Evolutionary conservation across 2,888 invertebrate species (phyloP), one percentile per base, ranked within the genome.

Genomic region (Tortricodes alternella): DNA sequence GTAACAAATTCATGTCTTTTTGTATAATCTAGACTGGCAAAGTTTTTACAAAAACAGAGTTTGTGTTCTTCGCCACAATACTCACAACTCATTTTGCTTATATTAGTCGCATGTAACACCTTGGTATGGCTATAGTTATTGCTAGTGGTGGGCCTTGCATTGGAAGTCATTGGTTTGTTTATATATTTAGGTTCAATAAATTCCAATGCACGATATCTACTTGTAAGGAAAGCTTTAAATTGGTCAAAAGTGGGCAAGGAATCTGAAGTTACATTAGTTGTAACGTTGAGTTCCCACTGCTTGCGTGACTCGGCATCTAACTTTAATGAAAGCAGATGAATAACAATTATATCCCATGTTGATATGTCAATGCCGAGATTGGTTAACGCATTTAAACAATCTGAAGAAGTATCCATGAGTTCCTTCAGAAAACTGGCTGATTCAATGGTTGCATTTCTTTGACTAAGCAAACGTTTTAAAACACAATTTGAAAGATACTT

Each of bases 71-170:
- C 29, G 9, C 24, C 11, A 6, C 43, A 43, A 29, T 29, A 43
- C n/a, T 43, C 43, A n/a, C 29, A 43, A 16, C 3, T 18, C 2
- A 43, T 0, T 3, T 29, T 27, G 15, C 2, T 1, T 2, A 16
- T 15, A n/a, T 43, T 16, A 2, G 9, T 29, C 1, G 16, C 18
- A n/a, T 44, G 27, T n/a, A 44, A 29, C 0, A 16, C 16, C 7
- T 44, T 44, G 2, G 29, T 2, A 24, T 9, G 4, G 5, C 16
- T 29, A n/a, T 5, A 27, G 0, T 9, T 1, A 27, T 9, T 29
- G 0, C 64, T 27, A 63, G 44, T 53, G 65, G 66, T 23, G 11
- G 29, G 13, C 11, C 46, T 9, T 62, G 38, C 5, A 66, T 46
- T 39, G 56, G 53, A 13, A 65, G 61, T 8, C 18, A 37, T 61